Evolutionary conservation across 1,140 invertebrate species (phyloP).

Genomic region (Asobara japonica): DNA sequence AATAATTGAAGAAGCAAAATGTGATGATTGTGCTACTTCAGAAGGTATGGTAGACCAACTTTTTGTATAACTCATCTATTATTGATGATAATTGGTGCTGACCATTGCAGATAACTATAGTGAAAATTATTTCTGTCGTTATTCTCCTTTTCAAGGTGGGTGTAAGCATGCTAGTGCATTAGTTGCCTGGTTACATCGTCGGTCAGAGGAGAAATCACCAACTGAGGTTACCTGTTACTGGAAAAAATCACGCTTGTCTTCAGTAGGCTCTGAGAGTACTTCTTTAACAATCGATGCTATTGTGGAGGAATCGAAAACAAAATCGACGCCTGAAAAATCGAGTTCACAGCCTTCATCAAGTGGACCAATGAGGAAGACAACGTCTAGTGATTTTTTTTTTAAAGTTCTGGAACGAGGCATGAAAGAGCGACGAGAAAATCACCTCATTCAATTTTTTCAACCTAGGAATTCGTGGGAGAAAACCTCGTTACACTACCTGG

Average conservation of each 20-base stretch:
- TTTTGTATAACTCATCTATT: too few relatives aligned
- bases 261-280: slow-evolving; percentile 30
- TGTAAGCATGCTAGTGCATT: slow-evolving; percentile 56
- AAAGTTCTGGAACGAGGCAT: slow-evolving; percentile 37
- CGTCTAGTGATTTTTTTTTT: slow-evolving; percentile 38
- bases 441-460: slow-evolving; percentile 46
- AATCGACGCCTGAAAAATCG: background rate
- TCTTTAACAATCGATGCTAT: slow-evolving; percentile 18
- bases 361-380: background rate
- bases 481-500: slow-evolving; percentile 30
- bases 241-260: slow-evolving; percentile 44
- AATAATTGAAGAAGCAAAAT: slow-evolving; percentile 31
- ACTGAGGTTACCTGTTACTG: slow-evolving; percentile 53
- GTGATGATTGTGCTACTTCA: slow-evolving; percentile 45
- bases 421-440: slow-evolving; percentile 48
- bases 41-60: too few relatives aligned
- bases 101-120: too few relatives aligned
- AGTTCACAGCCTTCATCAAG: background rate
- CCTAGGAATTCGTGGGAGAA: slow-evolving; percentile 29
- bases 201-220: slow-evolving; percentile 51
- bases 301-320: slow-evolving; percentile 4
- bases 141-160: slow-evolving; percentile 43
- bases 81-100: too few relatives aligned
- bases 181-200: slow-evolving; percentile 56
- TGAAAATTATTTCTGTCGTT: too few relatives aligned